Base-by-base conservation (phyloP, 2,888 invertebrate genomes). In the Anagyrus pseudococci region DNA sequence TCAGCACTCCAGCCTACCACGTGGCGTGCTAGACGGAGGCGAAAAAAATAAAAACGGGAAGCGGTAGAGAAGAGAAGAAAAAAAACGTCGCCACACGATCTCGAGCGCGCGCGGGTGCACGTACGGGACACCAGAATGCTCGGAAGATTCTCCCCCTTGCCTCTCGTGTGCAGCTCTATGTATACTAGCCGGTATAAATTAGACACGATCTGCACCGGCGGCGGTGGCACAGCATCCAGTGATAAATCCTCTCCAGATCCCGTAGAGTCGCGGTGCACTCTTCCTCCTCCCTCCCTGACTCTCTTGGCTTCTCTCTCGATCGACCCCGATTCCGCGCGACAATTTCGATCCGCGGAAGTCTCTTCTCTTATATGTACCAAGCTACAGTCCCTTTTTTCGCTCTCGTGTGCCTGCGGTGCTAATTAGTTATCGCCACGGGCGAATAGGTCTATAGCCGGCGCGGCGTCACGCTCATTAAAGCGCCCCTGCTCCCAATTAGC, bases 361-460 rank as follows among this genome's bases (percentile, higher is more conserved):
- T 26, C 43, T n/a, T 10, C 26, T 3, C 13, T 26, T 40, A 19
- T 19, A 25, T 15, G 23, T 19, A 37, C 44, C 37, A n/a, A n/a
- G n/a, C n/a, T n/a, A n/a, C n/a, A n/a, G n/a, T 29, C 3, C 15
- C 46, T n/a, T 37, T 33, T 29, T 26, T 29, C 53, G 4, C 15
- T 26, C 26, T 53, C 37, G 22, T 17, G 17, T 15, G 29, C 19
- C 23, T 8, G 23, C 17, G 25, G 8, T 26, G 58, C 54, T 64
- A 61, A 64, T 64, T 60, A 64, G 57, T 61, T 64, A 57, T 60
- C 64, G 44, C 60, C 55, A 41, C 23, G 46, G 19, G 23, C 17
- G 33, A 37, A 37, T 37, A 8, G 33, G 8, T n/a, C 33, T 37
- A 8, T 8, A 37, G 8, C 13, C 43, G 40, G 43, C 15, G 33